These are phyloP conservation scores for Colossoma macropomum DNA, from an alignment of 2,113 vertebrate species.

Conservation along the genomic window DNA sequence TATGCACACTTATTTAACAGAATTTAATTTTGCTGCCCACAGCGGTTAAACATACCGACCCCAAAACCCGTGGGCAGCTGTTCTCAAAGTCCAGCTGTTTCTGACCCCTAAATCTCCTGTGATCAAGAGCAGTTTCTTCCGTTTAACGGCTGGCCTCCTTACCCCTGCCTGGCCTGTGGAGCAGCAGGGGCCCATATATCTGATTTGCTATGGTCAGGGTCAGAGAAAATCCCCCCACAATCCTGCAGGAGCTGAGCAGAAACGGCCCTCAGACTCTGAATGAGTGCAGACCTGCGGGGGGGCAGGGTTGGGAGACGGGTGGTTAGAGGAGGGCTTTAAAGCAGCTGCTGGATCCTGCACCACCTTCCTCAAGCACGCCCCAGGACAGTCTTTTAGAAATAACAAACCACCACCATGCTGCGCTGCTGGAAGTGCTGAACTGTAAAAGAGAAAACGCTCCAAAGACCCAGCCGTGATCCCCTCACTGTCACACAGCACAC, in stretches of 20 bases:
- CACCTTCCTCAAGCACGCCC: background rate
- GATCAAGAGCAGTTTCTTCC: background rate
- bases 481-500: background rate
- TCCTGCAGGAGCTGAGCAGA: background rate
- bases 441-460: background rate
- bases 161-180: background rate
- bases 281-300: background rate
- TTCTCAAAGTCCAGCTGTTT: conserved; percentile 2
- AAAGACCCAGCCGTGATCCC: background rate
- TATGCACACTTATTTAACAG: too few species aligned
- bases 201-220: conserved; percentile 35
- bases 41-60: background rate
- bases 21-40: too few species aligned
- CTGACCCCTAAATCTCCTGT: background rate
- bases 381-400: background rate
- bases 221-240: conserved; percentile 10
- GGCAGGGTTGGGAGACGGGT: background rate
- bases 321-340: background rate
- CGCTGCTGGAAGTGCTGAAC: background rate
- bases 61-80: background rate
- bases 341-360: background rate
- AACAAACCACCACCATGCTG: background rate
- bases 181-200: conserved; percentile 32
- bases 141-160: conserved; percentile 4
- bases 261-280: background rate